A percentile compares a stretch with the other conserved stretches of the same genome.
phyloP scores from a whole-genome alignment of 2,797 vertebrate genomes.

The Gastrophryne carolinensis region DNA sequence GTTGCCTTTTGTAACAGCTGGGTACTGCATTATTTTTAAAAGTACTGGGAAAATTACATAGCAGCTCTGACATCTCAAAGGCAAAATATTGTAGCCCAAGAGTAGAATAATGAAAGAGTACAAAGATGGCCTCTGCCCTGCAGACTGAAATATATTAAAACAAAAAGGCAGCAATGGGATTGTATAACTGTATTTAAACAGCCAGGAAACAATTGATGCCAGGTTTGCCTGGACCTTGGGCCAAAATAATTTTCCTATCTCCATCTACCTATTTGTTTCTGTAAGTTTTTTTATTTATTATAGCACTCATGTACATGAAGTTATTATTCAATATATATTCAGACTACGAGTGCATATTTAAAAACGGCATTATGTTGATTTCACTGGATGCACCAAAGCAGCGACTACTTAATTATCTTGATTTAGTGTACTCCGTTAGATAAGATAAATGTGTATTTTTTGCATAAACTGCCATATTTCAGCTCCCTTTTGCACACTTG shows the following conservation, averaged over 20 bases:
- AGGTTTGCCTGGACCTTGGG: too few species aligned
- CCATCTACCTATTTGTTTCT: neutral
- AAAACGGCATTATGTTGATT: neutral
- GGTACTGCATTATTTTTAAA: too few species aligned
- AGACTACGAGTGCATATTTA: neutral
- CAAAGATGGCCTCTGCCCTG: too few species aligned
- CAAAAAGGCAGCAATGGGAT: too few species aligned
- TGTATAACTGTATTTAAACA: too few species aligned
- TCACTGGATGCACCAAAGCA: neutral
- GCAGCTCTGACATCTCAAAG: too few species aligned
- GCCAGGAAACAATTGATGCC: too few species aligned
- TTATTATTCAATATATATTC: neutral
- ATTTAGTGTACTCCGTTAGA: slow-evolving; percentile 8
- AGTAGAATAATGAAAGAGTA: too few species aligned
- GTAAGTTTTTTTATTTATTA: neutral
- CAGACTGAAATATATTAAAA: too few species aligned
- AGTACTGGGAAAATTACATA: too few species aligned
- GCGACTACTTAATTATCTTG: slow-evolving; percentile 21
- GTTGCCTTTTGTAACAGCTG: too few species aligned
- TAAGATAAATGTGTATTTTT: slow-evolving; percentile 23
- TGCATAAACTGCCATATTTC: slow-evolving; percentile 21
- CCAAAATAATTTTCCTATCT: neutral
- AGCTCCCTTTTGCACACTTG: slow-evolving; percentile 28
- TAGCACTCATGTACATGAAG: neutral
- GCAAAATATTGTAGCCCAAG: too few species aligned